Evolutionary conservation across 2,113 vertebrate genomes (phyloP), one percentile per base, ranked within the genome.

Genomic region (Saiga tatarica): DNA sequence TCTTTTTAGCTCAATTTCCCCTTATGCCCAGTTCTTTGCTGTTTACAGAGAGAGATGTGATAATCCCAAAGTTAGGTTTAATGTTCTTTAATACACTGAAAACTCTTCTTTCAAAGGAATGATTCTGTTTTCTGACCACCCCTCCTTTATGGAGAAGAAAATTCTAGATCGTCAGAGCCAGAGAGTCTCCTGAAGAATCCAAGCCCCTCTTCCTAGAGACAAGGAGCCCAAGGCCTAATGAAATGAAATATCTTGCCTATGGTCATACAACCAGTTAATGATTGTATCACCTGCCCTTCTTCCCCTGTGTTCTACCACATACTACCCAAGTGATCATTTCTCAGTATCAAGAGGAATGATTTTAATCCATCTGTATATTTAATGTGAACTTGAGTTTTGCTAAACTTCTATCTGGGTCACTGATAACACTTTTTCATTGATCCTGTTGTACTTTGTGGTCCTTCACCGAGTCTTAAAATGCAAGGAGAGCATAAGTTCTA

Each of bases 121-220:
- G 28, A 26, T 60, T 84, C 12, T 26, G 2, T 84, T 87, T 83
- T 92, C 57, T 53, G 25, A 55, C 26, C 23, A 92, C 17, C 3
- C 45, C 1, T 82, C 14, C 25, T 67, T 81, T 76, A 21, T 76
- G 13, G 3, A 89, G 57, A 50, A 87, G 15, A 53, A 52, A 42
- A 87, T 52, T 91, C 64, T 78, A 76, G 52, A 89, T 47, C 52
- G 28, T 53, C 12, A 30, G 25, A 85, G 39, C 0, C 47, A 57
- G 45, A 39, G 52, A 76, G 6, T 21, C 28, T 53, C 17, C 39
- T n/a, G 26, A 36, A 78, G 16, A 19, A 12, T 76, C 28, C 7
- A 7, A 16, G 0, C 1, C 9, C 1, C 16, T 15, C n/a, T 67
- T 53, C 7, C 39, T 28, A 42, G 4, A 42, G 13, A 89, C 5